These are phyloP conservation scores for Opisthograptis luteolata DNA, from an alignment of 2,888 invertebrate genomes.

Conservation along the genomic window DNA sequence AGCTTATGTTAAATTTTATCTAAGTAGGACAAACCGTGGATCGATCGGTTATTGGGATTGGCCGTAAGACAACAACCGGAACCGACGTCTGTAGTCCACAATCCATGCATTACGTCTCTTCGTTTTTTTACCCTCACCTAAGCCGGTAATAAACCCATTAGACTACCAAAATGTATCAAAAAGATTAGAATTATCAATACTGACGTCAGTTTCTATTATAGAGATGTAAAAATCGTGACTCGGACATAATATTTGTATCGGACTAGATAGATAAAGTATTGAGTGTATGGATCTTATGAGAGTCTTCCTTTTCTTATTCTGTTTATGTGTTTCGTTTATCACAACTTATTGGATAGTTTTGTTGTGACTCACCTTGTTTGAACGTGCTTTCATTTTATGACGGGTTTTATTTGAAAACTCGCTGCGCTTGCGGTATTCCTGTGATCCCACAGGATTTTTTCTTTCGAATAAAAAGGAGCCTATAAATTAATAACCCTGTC, in stretches of 20 bases:
- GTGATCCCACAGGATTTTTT: too few species aligned
- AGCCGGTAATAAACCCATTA: slow-evolving; percentile 16
- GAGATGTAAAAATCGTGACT: neutral
- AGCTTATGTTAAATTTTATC: too few species aligned
- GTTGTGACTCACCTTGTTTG: slow-evolving; percentile 3
- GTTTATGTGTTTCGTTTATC: neutral
- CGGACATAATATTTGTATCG: slow-evolving; percentile 4
- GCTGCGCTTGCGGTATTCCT: too few species aligned
- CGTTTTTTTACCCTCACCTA: neutral
- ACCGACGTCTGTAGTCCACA: neutral
- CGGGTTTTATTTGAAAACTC: neutral
- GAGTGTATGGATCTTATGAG: neutral
- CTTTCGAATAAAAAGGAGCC: too few species aligned
- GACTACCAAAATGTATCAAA: slow-evolving; percentile 24
- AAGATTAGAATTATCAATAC: slow-evolving; percentile 10
- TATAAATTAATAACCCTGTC: too few species aligned
- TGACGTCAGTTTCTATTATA: slow-evolving; percentile 11
- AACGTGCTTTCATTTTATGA: neutral
- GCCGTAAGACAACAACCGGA: too few species aligned
- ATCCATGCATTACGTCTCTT: neutral
- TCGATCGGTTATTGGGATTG: too few species aligned
- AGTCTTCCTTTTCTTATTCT: neutral
- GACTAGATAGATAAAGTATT: slow-evolving; percentile 5
- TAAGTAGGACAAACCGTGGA: too few species aligned
- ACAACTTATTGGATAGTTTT: slow-evolving; percentile 1